These are phyloP conservation scores for Bubo blakistoni DNA, from an alignment of 2,113 vertebrate species.

Conservation along the genomic window DNA sequence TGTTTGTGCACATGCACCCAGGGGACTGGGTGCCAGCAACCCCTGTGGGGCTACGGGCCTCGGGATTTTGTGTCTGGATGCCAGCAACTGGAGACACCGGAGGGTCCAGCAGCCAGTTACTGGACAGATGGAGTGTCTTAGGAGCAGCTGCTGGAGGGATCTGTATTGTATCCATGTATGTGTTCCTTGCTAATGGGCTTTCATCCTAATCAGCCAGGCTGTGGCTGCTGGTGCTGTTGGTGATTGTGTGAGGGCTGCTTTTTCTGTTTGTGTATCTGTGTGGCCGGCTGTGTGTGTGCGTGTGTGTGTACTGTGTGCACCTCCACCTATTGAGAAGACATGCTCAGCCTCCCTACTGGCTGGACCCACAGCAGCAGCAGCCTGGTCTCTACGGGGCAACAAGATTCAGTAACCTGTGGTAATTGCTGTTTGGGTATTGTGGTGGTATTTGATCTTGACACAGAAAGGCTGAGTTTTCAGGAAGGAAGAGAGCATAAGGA, in stretches of 20 bases:
- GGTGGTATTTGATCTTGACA: not conserved
- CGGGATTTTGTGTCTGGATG: not conserved
- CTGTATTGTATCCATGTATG: not conserved
- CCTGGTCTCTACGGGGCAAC: not conserved
- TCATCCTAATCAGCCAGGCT: not conserved
- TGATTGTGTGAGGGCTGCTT: not conserved
- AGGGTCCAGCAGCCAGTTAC: not conserved
- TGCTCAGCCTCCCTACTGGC: not conserved
- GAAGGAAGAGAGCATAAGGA: not conserved
- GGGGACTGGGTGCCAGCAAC: not conserved
- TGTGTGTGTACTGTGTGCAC: not conserved
- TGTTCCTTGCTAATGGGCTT: not conserved
- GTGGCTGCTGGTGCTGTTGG: not conserved
- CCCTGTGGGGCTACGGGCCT: accelerated
- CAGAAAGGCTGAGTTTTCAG: not conserved
- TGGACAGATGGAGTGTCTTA: not conserved
- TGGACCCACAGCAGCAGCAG: not conserved
- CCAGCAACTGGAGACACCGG: not conserved
- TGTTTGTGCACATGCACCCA: not conserved
- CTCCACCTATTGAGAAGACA: not conserved
- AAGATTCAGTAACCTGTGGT: not conserved
- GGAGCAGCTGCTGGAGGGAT: not conserved
- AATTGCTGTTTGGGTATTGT: not conserved
- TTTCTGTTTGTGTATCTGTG: not conserved
- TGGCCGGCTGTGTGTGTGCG: not conserved